A percentile compares a stretch with the other conserved stretches of the same genome.
Evolutionary conservation across 2,797 vertebrate species (phyloP).

Genomic region (Austrolebias charrua): DNA sequence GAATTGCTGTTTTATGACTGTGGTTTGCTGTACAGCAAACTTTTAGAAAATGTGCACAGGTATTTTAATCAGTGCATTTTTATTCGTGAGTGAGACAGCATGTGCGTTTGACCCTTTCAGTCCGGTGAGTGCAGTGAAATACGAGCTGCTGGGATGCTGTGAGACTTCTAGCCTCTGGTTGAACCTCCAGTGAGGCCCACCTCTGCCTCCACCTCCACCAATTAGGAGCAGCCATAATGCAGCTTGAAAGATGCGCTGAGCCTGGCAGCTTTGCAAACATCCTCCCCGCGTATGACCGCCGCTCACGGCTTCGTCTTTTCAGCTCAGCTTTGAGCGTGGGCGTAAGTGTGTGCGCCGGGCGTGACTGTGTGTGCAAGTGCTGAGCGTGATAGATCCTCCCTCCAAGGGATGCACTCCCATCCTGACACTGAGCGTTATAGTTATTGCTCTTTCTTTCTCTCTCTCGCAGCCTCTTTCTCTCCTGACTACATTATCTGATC

Average conservation of each 20-base stretch:
- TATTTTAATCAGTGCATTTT: neutral
- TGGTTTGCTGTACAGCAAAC: slow-evolving; percentile 3
- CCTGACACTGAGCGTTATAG: slow-evolving; percentile 60
- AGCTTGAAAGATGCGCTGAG: slow-evolving; percentile 69
- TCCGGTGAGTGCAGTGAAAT: slow-evolving; percentile 67
- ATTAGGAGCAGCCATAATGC: slow-evolving; percentile 72
- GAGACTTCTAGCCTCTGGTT: slow-evolving; percentile 69
- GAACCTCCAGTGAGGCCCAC: slow-evolving; percentile 70
- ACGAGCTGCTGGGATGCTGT: slow-evolving; percentile 63
- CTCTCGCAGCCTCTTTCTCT: slow-evolving; percentile 43
- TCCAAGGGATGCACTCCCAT: slow-evolving; percentile 59
- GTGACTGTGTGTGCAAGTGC: slow-evolving; percentile 41
- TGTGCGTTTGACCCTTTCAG: slow-evolving; percentile 51
- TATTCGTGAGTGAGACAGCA: slow-evolving; percentile 5
- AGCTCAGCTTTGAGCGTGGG: slow-evolving; percentile 36
- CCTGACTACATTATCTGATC: slow-evolving; percentile 77
- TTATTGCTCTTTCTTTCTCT: slow-evolving; percentile 44
- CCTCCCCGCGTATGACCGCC: slow-evolving; percentile 46
- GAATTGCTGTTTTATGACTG: slow-evolving; percentile 7
- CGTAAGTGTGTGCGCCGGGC: slow-evolving; percentile 41
- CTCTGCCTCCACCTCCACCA: slow-evolving; percentile 67
- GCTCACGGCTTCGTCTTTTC: slow-evolving; percentile 32
- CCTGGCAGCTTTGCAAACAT: slow-evolving; percentile 71
- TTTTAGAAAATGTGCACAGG: slow-evolving; percentile 5
- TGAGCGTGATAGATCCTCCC: slow-evolving; percentile 54